Conservation (phyloP, 2,113 vertebrate genomes). For the Ictalurus furcatus region DNA sequence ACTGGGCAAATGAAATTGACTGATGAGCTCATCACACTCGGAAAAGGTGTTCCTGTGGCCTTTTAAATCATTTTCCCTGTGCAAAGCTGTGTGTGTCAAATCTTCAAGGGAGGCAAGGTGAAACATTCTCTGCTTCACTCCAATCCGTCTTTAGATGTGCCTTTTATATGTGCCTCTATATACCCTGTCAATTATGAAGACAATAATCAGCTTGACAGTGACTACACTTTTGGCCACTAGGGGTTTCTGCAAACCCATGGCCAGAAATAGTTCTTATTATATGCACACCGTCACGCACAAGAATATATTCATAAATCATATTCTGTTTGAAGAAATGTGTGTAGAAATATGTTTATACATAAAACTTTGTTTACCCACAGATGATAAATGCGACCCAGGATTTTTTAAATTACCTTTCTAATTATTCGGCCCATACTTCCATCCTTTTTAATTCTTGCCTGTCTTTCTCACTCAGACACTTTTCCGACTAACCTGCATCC, state of each 20-base stretch:
- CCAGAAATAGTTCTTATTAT: not conserved
- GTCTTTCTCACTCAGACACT: slow-evolving; percentile 6
- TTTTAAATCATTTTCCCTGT: not conserved
- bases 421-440: not conserved
- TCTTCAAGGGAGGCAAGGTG: not conserved
- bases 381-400: not conserved
- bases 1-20: not conserved
- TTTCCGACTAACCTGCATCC: slow-evolving; percentile 1
- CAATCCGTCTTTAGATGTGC: not conserved
- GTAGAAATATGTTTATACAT: not conserved
- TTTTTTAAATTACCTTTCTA: not conserved
- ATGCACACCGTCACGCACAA: not conserved
- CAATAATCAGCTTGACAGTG: not conserved
- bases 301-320: not conserved
- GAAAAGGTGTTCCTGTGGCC: not conserved
- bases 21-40: slow-evolving; percentile 5
- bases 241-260: not conserved
- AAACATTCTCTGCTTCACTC: not conserved
- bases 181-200: not conserved
- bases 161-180: not conserved
- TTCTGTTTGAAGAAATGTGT: not conserved
- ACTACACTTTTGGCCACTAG: not conserved
- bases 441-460: not conserved
- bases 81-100: not conserved
- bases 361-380: not conserved